phyloP scores from a whole-genome alignment of 2,888 invertebrate genomes.

The Anodontia alba region DNA sequence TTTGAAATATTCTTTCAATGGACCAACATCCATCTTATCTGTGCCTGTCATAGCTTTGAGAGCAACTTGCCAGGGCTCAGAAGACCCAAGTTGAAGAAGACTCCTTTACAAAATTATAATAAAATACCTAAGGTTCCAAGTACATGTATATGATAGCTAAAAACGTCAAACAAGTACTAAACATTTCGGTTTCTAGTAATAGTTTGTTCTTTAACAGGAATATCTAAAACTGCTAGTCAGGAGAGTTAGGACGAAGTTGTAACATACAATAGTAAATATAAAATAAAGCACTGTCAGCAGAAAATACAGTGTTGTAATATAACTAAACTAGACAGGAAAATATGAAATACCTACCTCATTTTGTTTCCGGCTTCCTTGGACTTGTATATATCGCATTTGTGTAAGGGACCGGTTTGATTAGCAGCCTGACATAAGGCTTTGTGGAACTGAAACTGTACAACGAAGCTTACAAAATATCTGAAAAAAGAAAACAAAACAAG shows the following conservation, averaged over 20 bases:
- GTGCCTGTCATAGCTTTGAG: constrained; percentile 91
- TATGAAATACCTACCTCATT: constrained; percentile 92
- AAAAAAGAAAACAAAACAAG: no score
- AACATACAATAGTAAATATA: no score
- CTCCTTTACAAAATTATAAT: constrained; percentile 71
- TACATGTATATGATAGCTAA: neutral
- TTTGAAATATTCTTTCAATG: constrained; percentile 93
- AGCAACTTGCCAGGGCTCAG: constrained; percentile 88
- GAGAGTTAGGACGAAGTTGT: no score
- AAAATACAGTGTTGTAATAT: no score
- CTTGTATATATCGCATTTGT: constrained; percentile 96
- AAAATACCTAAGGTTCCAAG: neutral
- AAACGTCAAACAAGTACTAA: neutral
- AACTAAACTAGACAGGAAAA: no score
- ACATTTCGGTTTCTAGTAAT: neutral
- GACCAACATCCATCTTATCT: constrained; percentile 90
- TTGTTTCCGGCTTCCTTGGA: constrained; percentile 93
- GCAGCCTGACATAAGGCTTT: constrained; percentile 92
- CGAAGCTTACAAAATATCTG: constrained; percentile 90
- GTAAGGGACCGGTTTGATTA: constrained; percentile 91
- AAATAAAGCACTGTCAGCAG: no score
- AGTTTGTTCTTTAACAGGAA: neutral
- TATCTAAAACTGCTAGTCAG: no score
- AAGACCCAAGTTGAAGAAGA: constrained; percentile 86
- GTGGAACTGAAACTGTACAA: constrained; percentile 97